Conservation (phyloP, 2,113 vertebrate genomes). For the Saguinus imperator region DNA sequence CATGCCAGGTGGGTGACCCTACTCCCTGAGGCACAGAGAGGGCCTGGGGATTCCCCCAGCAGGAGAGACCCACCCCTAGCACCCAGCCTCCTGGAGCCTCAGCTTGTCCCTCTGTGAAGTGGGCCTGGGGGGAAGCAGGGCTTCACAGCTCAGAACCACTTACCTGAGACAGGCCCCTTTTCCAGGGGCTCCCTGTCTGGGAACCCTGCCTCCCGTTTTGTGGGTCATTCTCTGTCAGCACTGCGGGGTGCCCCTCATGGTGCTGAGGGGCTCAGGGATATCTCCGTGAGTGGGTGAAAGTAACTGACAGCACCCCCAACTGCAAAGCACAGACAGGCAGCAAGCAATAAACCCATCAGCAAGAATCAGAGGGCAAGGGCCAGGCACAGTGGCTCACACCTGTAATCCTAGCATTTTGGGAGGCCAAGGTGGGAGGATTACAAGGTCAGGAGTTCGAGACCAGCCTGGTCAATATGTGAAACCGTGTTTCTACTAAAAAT, state of each 20-base stretch:
- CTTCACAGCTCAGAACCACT: rapidly evolving
- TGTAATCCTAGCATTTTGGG: too few species aligned
- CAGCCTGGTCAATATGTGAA: too few species aligned
- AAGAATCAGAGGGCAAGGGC: not conserved
- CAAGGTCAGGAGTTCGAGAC: too few species aligned
- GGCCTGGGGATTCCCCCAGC: not conserved
- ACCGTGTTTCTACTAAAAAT: too few species aligned
- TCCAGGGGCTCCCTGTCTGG: rapidly evolving
- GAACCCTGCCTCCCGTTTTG: not conserved
- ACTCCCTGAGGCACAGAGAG: not conserved
- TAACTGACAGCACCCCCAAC: not conserved
- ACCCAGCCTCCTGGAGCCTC: too few species aligned
- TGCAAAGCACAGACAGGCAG: too few species aligned
- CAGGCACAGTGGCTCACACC: too few species aligned
- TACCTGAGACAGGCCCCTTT: not conserved
- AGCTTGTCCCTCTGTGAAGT: not conserved
- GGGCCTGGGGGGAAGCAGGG: rapidly evolving
- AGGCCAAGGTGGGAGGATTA: too few species aligned
- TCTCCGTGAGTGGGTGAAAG: not conserved
- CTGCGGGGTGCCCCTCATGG: too few species aligned
- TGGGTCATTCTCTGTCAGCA: too few species aligned
- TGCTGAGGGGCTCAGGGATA: not conserved
- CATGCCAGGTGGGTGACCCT: not conserved
- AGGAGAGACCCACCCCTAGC: not conserved
- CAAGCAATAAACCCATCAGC: not conserved